Evolutionary conservation across 2,888 invertebrate species (phyloP), one percentile per base, ranked within the genome.

Genomic region (Galerucella calmariensis): DNA sequence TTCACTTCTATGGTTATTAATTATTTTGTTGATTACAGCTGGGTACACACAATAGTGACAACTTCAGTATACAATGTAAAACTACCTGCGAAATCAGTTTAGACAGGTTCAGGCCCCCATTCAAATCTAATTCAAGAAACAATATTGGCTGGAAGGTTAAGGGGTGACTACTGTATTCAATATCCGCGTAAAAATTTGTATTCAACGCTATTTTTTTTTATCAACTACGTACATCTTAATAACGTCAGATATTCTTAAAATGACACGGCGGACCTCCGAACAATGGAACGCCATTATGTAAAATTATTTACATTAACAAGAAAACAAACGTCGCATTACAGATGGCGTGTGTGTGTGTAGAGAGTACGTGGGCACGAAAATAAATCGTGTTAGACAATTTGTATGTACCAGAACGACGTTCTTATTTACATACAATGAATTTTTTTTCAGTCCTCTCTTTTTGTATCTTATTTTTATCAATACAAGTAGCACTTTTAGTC

Each of bases 351-450:
- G 68, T 63, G 58, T 74, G 63, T 74, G 48, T 73, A 16, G 62
- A 41, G 27, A 59, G 71, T 73, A 75, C 75, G 77, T 75, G 76
- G 78, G 76, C 77, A 77, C 76, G 74, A 73, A 76, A 78, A 78
- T 78, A 78, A 78, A 78, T 78, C 78, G 77, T 74, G 80, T 78
- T 79, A 79, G 78, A 79, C 79, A 80, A 80, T 80, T 80, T 79
- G 80, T 80, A 79, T 79, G 74, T 77, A 77, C 75, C n/a, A 51
- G 75, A 74, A 66, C 74, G 69, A 58, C 24, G 66, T 66, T 46
- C 46, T 67, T 59, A 80, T 80, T 80, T 76, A 69, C 80, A 80
- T 80, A 80, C 80, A 80, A 80, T 80, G 78, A 76, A 51, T 61
- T 69, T 72, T 75, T 76, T 75, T 73, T 24, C 41, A 69, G 66